A percentile compares a stretch with the other conserved stretches of the same genome.
Conservation (phyloP, 2,888 invertebrate genomes). For the Sarcophaga caerulescens region DNA sequence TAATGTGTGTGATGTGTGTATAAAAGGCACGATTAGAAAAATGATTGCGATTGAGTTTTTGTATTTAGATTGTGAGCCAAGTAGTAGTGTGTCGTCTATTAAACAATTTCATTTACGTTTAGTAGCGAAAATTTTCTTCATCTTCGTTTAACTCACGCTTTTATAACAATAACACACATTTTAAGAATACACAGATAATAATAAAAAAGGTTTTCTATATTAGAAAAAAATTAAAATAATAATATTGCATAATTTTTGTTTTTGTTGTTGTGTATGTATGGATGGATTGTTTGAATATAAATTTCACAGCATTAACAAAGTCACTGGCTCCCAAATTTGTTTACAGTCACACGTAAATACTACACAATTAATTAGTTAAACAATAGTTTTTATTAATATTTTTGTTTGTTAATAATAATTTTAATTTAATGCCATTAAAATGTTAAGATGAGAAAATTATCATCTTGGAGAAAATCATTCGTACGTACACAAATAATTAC, state of each 20-base stretch:
- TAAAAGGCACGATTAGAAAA: conserved; percentile 36
- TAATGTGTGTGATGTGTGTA: conserved; percentile 17
- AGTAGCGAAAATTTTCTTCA: conserved; percentile 9
- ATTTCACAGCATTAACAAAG: conserved; percentile 26
- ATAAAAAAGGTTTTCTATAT: too few relatives aligned
- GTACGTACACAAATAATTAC: neutral
- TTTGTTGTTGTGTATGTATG: neutral
- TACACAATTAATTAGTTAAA: conserved; percentile 44
- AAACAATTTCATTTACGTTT: neutral
- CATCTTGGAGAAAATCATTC: too few relatives aligned
- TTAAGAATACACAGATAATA: neutral
- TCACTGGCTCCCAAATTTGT: conserved; percentile 10
- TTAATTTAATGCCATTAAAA: neutral
- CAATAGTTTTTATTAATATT: conserved; percentile 18
- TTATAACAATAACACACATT: conserved; percentile 30
- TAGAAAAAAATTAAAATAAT: conserved; percentile 11
- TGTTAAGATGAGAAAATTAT: conserved; percentile 3
- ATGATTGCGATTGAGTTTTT: conserved; percentile 5
- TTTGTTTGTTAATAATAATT: neutral
- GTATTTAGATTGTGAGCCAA: conserved; percentile 41
- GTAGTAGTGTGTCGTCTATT: conserved; percentile 14
- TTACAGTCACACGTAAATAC: neutral
- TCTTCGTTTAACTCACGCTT: conserved; percentile 43
- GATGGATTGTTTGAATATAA: neutral
- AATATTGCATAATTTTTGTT: conserved; percentile 49